Evolutionary conservation across 2,888 invertebrate species (phyloP), one percentile per base, ranked within the genome.

Genomic region (Clostera curtula): DNA sequence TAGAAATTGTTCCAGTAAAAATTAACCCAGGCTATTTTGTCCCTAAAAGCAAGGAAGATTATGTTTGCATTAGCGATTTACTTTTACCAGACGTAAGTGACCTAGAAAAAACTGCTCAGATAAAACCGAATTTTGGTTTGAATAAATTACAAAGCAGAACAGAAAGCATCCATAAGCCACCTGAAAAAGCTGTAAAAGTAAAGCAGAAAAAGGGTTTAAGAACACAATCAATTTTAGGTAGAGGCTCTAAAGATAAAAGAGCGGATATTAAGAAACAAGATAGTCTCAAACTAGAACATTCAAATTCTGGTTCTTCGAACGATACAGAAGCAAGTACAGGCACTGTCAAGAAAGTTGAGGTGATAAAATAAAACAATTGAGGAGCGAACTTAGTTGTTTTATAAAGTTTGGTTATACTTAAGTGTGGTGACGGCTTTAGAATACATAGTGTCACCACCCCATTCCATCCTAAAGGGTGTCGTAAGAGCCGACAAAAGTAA

Each of bases 281-380:
- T 50, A 67, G 64, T 56, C 34, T 49, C 32, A 69, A 67, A 43
- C 57, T 75, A 42, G 82, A 84, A 53, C 76, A 85, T 65, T 86
- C 87, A 5, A 86, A 84, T 56, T 87, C 87, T 5, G 87, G 87
- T 35, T 88, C 85, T 5, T 85, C 88, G 1, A 86, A 86, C 50
- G 85, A 85, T 34, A 85, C 85, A 18, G 84, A 82, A 62, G 64
- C 75, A 4, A 85, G 84, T 55, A 84, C 83, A 5, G 84, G 77
- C 1, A 85, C 85, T 15, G 84, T 85, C 0, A 77, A 62, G 46
- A 73, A 68, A 50, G 60, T 77, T 2, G 68, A 72, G 34, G 24
- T 69, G 9, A 68, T 63, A 44, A 67, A 64, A 53, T n/a, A n/a
- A 57, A 32, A 26, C 41, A 24, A 41, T 23, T 32, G 6, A 10